A percentile compares a stretch with the other conserved stretches of the same genome.
These are phyloP conservation scores for Semnornis frantzii DNA, from an alignment of 2,113 vertebrate species.

Conservation along the genomic window DNA sequence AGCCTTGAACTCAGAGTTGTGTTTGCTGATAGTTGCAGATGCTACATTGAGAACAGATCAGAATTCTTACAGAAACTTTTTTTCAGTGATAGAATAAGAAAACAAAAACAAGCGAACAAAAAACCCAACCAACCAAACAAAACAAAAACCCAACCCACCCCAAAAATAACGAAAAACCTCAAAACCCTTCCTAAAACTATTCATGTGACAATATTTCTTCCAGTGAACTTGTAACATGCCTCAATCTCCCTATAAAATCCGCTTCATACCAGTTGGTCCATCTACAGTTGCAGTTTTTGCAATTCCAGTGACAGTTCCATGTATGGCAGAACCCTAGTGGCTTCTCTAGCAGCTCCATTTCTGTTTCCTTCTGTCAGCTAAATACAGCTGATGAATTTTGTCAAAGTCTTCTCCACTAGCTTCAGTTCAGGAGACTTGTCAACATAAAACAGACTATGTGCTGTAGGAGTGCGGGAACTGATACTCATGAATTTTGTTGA, in stretches of 20 bases:
- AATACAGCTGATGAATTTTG: background rate
- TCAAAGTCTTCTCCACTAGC: background rate
- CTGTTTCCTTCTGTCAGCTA: background rate
- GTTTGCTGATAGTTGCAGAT: background rate
- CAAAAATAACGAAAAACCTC: no score
- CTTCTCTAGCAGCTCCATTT: background rate
- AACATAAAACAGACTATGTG: background rate
- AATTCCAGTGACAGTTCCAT: background rate
- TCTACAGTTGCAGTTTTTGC: background rate
- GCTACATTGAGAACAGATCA: background rate
- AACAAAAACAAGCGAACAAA: no score
- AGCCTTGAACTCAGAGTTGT: background rate
- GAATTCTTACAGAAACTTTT: background rate
- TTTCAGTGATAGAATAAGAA: background rate
- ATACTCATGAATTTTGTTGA: background rate
- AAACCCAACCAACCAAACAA: no score
- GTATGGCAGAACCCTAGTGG: background rate
- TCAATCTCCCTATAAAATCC: background rate
- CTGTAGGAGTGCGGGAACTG: background rate
- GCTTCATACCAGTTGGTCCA: background rate
- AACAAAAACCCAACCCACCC: no score
- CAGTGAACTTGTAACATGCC: background rate
- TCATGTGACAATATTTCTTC: background rate
- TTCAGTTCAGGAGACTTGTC: background rate
- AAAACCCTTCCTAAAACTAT: background rate